Base-by-base conservation (phyloP, 2,888 invertebrate species). In the Pedicia rivosa region DNA sequence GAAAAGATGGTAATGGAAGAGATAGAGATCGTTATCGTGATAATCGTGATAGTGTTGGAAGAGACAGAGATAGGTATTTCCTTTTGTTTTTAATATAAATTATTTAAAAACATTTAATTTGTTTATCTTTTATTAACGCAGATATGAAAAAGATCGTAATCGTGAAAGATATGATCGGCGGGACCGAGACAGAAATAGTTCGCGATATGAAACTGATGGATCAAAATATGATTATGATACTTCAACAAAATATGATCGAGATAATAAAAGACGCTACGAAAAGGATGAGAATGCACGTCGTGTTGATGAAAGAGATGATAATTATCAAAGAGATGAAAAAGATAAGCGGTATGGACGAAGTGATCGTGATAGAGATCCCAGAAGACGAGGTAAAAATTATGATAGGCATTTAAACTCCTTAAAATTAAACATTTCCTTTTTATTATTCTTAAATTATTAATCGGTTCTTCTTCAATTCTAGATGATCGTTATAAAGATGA, bases 211-310 rank as follows among this genome's bases (percentile, higher is more conserved):
- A 44, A 66, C 66, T 1, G 76, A 78, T 39, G 73, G 72, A 46
- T 71, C 73, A 2, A 74, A 75, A 53, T 74, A 72, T 55, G 74
- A 71, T 53, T 77, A 76, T 48, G 77, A 78, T 53, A 65, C 69
- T 40, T 57, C 60, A 2, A 44, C 48, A 10, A 50, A 56, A 7
- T 51, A 52, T 26, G 53, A 53, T 32, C 35, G 43, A 19, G 30
- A 35, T 25, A 20, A 20, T 9, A 32, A 20, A 22, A 6, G 24
- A n/a, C 39, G 40, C 13, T 36, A 43, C 35, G 35, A 28, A 34
- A 36, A 36, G 13, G 36, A 37, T 30, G 43, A 55, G 16, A 50
- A 53, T 41, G 47, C 45, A 37, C 15, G 45, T 48, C 43, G 44
- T 14, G 50, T 53, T 35, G 28, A 44, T 28, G 44, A 47, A 14